Percentiles rank a stretch among this genome's conserved stretches.
These are phyloP conservation scores for Epizoanthus rinbou DNA, from an alignment of 92 coral and sea anemone species.

Conservation along the genomic window DNA sequence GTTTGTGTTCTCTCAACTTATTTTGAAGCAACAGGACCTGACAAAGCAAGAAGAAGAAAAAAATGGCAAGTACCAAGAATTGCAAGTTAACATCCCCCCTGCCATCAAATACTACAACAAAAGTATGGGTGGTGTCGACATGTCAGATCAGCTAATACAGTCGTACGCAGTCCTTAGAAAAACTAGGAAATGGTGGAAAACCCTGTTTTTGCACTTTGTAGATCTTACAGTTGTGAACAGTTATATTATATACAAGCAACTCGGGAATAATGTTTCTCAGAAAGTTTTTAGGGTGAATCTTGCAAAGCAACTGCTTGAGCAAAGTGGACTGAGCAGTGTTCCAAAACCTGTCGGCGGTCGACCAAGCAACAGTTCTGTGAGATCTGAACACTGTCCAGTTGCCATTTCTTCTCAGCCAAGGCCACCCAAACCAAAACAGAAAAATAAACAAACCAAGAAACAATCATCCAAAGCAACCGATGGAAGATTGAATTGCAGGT, in stretches of 20 bases:
- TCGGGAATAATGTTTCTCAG: conserved; percentile 16
- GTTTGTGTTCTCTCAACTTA: too few relatives aligned
- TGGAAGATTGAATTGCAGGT: conserved; percentile 17
- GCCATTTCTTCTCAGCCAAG: conserved; percentile 4
- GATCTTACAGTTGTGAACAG: conserved; percentile 38
- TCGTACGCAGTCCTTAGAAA: conserved; percentile 19
- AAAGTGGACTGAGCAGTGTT: not conserved
- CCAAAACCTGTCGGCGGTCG: conserved; percentile 17
- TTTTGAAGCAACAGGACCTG: too few relatives aligned
- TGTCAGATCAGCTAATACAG: conserved; percentile 43
- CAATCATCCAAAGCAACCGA: conserved; percentile 4
- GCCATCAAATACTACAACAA: conserved; percentile 30
- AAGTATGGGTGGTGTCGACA: conserved; percentile 46
- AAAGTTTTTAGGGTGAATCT: conserved; percentile 6
- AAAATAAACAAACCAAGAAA: too few relatives aligned
- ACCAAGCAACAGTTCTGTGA: conserved; percentile 7
- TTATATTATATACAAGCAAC: conserved; percentile 5
- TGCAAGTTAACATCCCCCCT: too few relatives aligned
- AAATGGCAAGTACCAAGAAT: too few relatives aligned
- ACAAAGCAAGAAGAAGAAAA: too few relatives aligned
- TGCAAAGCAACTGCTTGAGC: not conserved
- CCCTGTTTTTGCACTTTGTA: conserved; percentile 30
- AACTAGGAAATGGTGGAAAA: conserved; percentile 43
- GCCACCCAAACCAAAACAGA: too few relatives aligned
- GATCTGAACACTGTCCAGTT: conserved; percentile 16